These are phyloP conservation scores for Chaenodraco wilsoni DNA, from an alignment of 2,797 vertebrate genomes.

Conservation along the genomic window DNA sequence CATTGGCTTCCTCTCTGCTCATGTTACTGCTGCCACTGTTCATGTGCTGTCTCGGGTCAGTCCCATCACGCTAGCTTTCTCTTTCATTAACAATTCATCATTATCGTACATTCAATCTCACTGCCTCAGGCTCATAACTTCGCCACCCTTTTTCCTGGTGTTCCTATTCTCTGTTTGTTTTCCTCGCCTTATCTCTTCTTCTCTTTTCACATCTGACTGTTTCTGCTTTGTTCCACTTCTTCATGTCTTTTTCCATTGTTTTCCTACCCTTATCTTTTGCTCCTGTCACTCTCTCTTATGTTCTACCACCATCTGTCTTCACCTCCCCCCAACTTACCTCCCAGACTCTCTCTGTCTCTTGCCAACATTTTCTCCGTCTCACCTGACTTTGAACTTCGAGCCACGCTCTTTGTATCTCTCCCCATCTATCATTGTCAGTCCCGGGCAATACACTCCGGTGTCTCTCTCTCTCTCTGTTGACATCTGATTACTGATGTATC, in stretches of 20 bases:
- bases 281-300: slow-evolving; percentile 48
- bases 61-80: slow-evolving; percentile 79
- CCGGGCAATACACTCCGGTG: slow-evolving; percentile 29
- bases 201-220: slow-evolving; percentile 13
- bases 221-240: slow-evolving; percentile 33
- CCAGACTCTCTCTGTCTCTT: slow-evolving; percentile 44
- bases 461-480: slow-evolving; percentile 48
- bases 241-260: slow-evolving; percentile 37
- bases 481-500: slow-evolving; percentile 58
- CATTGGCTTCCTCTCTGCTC: slow-evolving; percentile 91
- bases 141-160: slow-evolving; percentile 10
- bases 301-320: slow-evolving; percentile 60
- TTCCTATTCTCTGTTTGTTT: slow-evolving; percentile 14
- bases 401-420: slow-evolving; percentile 49
- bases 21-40: slow-evolving; percentile 97
- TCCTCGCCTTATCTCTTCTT: slow-evolving; percentile 8
- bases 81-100: slow-evolving; percentile 46
- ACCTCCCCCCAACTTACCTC: slow-evolving; percentile 40
- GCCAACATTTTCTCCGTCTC: slow-evolving; percentile 58
- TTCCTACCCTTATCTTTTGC: slow-evolving; percentile 41
- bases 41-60: slow-evolving; percentile 96
- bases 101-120: slow-evolving; percentile 24
- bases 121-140: slow-evolving; percentile 10
- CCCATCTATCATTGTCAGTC: slow-evolving; percentile 63
- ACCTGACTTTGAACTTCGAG: slow-evolving; percentile 70